Base-by-base conservation (phyloP, 2,797 vertebrate genomes). In the Galagoides demidoff region DNA sequence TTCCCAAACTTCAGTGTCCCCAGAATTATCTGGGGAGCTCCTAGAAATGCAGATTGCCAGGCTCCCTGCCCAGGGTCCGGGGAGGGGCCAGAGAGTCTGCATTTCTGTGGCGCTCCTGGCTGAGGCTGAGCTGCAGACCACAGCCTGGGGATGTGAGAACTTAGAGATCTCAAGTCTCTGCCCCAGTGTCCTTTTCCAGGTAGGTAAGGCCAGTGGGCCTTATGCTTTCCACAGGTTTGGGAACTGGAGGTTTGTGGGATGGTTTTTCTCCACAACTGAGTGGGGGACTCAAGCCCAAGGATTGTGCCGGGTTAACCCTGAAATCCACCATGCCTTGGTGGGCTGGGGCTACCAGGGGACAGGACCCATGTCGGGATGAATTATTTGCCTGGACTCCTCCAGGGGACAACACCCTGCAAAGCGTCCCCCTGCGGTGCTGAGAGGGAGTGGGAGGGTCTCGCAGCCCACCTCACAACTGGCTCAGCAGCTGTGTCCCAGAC, bases 401-500 rank as follows among this genome's bases (percentile, higher is more conserved):
- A 16, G 68, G 29, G 82, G 52, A 34, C 5, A 3, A 12, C 29
- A 4, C 12, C 63, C 13, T 29, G 14, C 23, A 23, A 2, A 0
- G 0, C 14, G 7, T 43, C 31, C 20, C 11, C 27, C 27, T 25
- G 3, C 70, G 37, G 1, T 19, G 55, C 97, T 85, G 86, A 86
- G 92, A 49, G 81, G 85, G 85, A 83, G 97, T 95, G 88, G 89
- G 92, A 49, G 83, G 85, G 85, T 85, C 97, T 95, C 96, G 88
- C 85, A 92, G 73, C 90, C 95, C 92, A 91, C 95, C 95, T 96
- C 96, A 96, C 95, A 94, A 91, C 97, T 85, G 85, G 96, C 97
- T 77, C 74, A 87, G 96, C 93, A 19, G 86, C 92, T 93, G 82
- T 93, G 86, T 96, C 97, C 97, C 57, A 89, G 96, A 97, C 97